Base-by-base conservation (phyloP, 2,888 invertebrate genomes). In the Macroteleia sp. region DNA sequence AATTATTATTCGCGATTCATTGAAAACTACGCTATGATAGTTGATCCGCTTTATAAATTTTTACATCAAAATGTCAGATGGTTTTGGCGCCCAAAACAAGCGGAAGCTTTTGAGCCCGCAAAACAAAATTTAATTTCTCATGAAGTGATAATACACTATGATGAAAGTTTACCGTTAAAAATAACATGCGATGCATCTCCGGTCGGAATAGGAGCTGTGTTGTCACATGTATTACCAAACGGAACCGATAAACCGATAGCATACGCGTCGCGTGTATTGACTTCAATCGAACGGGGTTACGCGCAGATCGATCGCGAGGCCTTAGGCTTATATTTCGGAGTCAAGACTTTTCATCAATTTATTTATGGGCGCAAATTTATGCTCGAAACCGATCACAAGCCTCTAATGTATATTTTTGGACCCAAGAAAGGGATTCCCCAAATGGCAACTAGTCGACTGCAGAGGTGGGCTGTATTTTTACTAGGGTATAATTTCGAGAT, bases 211-310 rank as follows among this genome's bases (percentile, higher is more conserved):
- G 48, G 48, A 2, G 48, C 48, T 1, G 30, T 48, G 6, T 39
- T 87, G 17, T 56, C 79, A 14, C 87, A 86, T 61, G 46, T 77
- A 25, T 73, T 86, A 0, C 81, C 85, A 71, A 85, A 83, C 9
- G 54, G 56, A 0, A 84, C 84, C 41, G 82, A 22, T 17, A 22
- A 77, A 50, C 84, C 86, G 10, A 83, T 87, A 16, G 39, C 74
- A 30, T 88, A 84, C 79, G 86, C 82, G 6, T 88, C 87, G 0
- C 57, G 84, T 66, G 81, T 86, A 1, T 67, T 88, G 22, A 80
- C 81, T 2, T 75, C 74, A 36, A 80, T 86, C n/a, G 88, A 90
- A 79, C 81, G 86, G 52, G 88, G 86, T 44, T 89, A 89, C 75
- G 20, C 42, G 20, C 20, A 42, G n/a, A 46, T 46, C 1, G 44